Conservation (phyloP, 2,888 invertebrate genomes). For the Resseliella maxima region DNA sequence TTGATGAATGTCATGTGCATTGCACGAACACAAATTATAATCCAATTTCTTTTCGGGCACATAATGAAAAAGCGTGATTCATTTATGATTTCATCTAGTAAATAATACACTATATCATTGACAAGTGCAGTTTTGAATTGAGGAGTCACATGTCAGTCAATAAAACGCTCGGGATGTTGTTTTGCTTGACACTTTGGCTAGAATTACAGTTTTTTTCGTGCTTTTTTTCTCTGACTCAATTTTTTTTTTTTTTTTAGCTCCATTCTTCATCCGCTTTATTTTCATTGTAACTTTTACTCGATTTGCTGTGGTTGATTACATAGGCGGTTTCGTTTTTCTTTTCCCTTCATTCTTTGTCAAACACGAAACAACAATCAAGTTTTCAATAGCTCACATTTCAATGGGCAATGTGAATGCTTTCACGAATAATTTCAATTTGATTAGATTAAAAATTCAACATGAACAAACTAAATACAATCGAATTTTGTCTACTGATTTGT, state of each 20-base stretch:
- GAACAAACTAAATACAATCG: neutral
- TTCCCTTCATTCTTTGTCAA: neutral
- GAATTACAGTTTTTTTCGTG: neutral
- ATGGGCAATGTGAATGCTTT: neutral
- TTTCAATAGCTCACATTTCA: neutral
- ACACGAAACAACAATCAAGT: neutral
- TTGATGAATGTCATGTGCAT: too few species aligned
- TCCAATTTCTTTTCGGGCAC: too few species aligned
- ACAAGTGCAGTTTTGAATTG: too few species aligned
- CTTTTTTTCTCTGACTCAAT: too few species aligned
- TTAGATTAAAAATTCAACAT: slow-evolving; percentile 28
- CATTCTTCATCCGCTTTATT: neutral
- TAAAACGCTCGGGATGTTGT: neutral
- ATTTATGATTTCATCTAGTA: too few species aligned
- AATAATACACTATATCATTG: neutral
- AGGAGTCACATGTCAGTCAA: neutral
- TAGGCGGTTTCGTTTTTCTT: neutral
- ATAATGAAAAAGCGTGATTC: too few species aligned
- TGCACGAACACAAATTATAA: too few species aligned
- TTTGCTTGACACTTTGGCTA: neutral
- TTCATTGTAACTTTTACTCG: neutral
- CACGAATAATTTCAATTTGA: slow-evolving; percentile 22
- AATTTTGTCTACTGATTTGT: neutral
- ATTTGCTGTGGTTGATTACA: neutral
- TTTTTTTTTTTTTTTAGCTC: too few species aligned